A percentile compares a stretch with the other conserved stretches of the same genome.
phyloP scores from a whole-genome alignment of 2,888 invertebrate genomes.

The Parapristionchus giblindavisi region DNA sequence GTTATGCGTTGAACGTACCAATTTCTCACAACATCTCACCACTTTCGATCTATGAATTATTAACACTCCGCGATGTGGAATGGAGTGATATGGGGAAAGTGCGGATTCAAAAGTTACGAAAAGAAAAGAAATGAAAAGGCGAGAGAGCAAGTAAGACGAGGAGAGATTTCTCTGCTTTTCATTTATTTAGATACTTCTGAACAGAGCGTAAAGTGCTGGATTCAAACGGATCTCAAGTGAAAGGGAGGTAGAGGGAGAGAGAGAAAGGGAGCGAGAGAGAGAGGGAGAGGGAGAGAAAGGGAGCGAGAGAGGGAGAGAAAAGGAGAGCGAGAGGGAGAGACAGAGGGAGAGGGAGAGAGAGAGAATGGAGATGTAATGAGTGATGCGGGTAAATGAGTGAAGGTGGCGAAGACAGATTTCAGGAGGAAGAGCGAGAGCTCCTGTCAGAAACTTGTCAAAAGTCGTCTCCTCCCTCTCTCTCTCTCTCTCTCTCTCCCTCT shows the following conservation, averaged over 20 bases:
- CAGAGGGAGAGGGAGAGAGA: too few species aligned
- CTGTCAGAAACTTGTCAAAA: too few species aligned
- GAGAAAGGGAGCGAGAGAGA: background rate
- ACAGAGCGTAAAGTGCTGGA: background rate
- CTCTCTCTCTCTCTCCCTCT: too few species aligned
- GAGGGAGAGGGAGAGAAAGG: constrained; percentile 11
- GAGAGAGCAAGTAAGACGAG: background rate
- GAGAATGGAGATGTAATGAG: constrained; percentile 8
- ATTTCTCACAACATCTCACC: too few species aligned
- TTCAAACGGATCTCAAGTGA: background rate
- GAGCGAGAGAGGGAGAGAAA: background rate
- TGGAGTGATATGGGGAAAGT: too few species aligned
- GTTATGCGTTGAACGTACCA: too few species aligned
- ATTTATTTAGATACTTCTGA: background rate
- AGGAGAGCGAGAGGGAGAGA: constrained; percentile 9
- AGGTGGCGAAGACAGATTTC: background rate
- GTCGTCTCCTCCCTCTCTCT: too few species aligned
- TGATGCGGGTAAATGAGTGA: background rate
- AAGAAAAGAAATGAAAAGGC: background rate
- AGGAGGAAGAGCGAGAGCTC: too few species aligned
- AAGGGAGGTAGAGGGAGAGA: background rate
- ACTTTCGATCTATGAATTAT: too few species aligned
- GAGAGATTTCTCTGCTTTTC: background rate
- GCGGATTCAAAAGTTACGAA: too few species aligned
- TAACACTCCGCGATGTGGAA: too few species aligned